A percentile compares a stretch with the other conserved stretches of the same genome.
phyloP scores from a whole-genome alignment of 2,888 invertebrate species.

The Lasioglossum marginatum region DNA sequence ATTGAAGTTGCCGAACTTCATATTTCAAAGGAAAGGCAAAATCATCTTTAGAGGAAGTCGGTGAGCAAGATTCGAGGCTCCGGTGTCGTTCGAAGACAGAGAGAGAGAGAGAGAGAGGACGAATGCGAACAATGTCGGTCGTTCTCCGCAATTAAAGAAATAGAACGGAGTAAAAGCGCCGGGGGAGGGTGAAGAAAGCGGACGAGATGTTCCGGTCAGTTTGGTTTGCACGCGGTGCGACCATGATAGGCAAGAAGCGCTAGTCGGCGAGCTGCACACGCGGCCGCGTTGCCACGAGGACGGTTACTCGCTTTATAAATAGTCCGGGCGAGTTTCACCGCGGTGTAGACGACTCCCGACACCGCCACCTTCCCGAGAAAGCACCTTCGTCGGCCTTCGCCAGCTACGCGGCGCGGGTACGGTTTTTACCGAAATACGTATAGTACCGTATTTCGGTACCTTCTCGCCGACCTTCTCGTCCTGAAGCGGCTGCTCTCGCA shows the following conservation, averaged over 20 bases:
- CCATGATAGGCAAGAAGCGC: slow-evolving; percentile 65
- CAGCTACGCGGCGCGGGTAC: background rate
- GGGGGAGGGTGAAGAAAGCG: slow-evolving; percentile 39
- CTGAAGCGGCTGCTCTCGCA: background rate
- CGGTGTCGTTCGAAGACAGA: no score
- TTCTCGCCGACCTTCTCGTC: slow-evolving; percentile 39
- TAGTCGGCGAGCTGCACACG: slow-evolving; percentile 40
- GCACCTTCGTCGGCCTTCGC: slow-evolving; percentile 54
- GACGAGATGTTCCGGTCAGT: slow-evolving; percentile 62
- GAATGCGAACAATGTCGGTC: slow-evolving; percentile 8
- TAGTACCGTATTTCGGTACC: no score
- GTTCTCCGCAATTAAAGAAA: slow-evolving; percentile 21
- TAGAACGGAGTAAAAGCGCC: slow-evolving; percentile 6
- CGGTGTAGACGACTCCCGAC: slow-evolving; percentile 38
- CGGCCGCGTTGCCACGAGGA: slow-evolving; percentile 68
- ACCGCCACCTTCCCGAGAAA: slow-evolving; percentile 52
- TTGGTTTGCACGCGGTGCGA: slow-evolving; percentile 77
- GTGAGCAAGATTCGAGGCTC: background rate
- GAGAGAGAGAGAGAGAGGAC: background rate
- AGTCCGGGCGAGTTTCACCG: slow-evolving; percentile 65
- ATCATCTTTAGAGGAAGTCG: background rate
- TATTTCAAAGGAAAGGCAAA: background rate
- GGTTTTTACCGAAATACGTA: slow-evolving; percentile 46
- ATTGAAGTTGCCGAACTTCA: no score
- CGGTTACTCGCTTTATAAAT: slow-evolving; percentile 78